Conservation (phyloP, 2,113 vertebrate species). For the Mionectes macconnelli region DNA sequence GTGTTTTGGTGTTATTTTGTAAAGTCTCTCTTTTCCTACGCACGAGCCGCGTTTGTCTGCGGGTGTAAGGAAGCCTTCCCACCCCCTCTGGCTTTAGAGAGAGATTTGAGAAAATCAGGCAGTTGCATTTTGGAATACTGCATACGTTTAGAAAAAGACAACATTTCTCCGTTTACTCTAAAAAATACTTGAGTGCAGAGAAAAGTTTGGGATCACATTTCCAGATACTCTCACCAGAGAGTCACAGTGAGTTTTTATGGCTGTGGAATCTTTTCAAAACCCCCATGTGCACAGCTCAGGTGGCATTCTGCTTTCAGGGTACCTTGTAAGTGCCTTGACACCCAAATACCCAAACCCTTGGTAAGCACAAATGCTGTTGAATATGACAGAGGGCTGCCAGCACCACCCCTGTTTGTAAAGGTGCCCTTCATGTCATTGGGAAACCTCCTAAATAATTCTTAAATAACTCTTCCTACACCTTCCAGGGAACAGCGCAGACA, state of each 20-base stretch:
- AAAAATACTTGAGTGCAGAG: neutral
- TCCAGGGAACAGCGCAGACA: neutral
- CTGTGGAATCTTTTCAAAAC: neutral
- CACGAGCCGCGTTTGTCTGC: neutral
- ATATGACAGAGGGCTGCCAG: neutral
- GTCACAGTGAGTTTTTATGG: neutral
- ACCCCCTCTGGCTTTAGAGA: neutral
- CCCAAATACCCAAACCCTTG: neutral
- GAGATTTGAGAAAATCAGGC: neutral
- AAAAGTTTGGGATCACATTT: neutral
- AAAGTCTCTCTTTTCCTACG: conserved; percentile 43
- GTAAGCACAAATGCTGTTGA: accelerated
- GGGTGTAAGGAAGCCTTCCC: neutral
- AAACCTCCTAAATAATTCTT: neutral
- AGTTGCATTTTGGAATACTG: neutral
- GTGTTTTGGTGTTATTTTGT: conserved; percentile 42
- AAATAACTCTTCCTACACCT: neutral
- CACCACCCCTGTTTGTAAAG: neutral
- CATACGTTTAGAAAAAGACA: neutral
- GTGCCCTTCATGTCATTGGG: neutral
- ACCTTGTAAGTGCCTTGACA: neutral
- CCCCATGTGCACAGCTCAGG: neutral
- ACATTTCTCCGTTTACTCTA: neutral
- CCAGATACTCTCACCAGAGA: neutral
- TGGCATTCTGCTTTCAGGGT: accelerated